Evolutionary conservation across 1,140 invertebrate species (phyloP), one percentile per base, ranked within the genome.

Genomic region (Centruroides sculpturatus): DNA sequence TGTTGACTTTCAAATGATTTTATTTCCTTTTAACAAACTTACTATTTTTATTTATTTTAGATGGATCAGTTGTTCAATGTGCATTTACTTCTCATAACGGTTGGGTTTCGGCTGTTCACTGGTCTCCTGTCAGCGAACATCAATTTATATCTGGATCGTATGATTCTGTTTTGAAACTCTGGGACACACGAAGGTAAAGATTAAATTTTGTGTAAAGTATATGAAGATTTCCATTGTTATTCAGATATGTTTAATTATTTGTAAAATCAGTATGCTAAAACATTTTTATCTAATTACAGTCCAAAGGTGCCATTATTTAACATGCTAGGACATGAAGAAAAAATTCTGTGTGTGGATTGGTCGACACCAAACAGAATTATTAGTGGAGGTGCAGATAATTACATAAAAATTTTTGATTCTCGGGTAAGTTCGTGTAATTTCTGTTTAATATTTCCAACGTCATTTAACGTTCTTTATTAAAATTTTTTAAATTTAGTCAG

Each of bases 331-430:
- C 96, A 99, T 71, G 85, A 89, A 68, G 94, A 97, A 65, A 96
- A 95, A 77, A 85, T 98, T 3, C 76, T 98, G 35, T 85, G 86
- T 69, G 89, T 89, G 67, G 89, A 96, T 75, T 99, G 96, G 95
- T 85, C 89, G 4, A 84, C 91, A 75, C 82, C 85, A 0, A 77
- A 85, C 52, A 80, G 86, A 47, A 85, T 99, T 57, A 77, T 95
- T 48, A 97, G 92, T 59, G 96, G 94, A 23, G 87, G 89, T 7
- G 83, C 89, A 36, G 96, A 99, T 74, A 95, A 94, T 72, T 87
- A 89, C 41, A 77, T 98, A 23, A 86, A 94, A 72, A 85, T 96
- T 68, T 98, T 90, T 69, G 85, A 61, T 53, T 57, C 58, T 58
- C 35, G 57, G 53, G 61, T 63, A 35, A 35, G 57, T 23, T 23